Evolutionary conservation across 2,113 vertebrate species (phyloP).

Genomic region (Carollia perspicillata): DNA sequence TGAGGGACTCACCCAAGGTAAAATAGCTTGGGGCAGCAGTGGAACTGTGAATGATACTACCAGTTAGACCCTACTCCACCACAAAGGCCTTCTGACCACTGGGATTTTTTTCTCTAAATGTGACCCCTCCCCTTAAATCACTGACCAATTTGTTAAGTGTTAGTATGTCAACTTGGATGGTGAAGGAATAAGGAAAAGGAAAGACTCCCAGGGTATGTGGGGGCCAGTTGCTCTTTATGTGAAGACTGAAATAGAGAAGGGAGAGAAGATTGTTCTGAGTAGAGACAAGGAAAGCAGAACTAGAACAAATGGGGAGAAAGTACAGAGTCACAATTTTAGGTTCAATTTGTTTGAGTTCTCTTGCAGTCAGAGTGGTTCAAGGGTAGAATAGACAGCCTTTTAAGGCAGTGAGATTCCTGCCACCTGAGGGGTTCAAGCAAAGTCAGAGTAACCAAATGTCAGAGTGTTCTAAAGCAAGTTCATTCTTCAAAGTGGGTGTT

Average conservation of each 20-base stretch:
- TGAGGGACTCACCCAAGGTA: neutral
- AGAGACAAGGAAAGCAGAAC: neutral
- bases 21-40: neutral
- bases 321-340: neutral
- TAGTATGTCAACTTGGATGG: neutral
- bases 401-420: neutral
- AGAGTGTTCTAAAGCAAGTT: neutral
- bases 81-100: neutral
- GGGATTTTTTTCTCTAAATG: neutral
- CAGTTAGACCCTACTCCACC: neutral
- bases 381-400: neutral
- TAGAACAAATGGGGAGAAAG: neutral
- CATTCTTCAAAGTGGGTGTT: neutral
- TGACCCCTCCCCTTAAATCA: neutral
- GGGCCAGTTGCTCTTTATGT: neutral
- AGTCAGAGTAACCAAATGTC: neutral
- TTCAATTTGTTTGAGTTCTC: neutral
- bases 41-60: neutral
- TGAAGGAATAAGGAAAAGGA: neutral
- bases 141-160: neutral
- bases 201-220: neutral
- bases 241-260: neutral
- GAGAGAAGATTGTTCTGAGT: neutral
- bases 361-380: neutral
- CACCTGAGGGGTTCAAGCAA: neutral